Conservation (phyloP, 2,113 vertebrate species). For the Bufo gargarizans region DNA sequence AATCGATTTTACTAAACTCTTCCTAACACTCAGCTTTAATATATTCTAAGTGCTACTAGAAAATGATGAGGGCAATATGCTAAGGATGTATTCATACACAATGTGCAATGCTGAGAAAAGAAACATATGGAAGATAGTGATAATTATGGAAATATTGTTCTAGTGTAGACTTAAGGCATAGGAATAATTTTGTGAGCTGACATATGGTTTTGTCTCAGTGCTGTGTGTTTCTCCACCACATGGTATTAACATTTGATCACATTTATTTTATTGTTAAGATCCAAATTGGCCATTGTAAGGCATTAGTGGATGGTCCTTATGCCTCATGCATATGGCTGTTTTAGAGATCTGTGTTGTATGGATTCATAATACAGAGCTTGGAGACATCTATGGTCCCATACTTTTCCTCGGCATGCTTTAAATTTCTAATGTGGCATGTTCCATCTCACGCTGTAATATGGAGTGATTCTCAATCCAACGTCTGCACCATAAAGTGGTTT, state of each 20-base stretch:
- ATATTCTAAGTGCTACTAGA: background rate
- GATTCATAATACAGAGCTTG: no score
- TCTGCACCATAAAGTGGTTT: background rate
- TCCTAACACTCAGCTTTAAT: background rate
- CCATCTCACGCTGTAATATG: background rate
- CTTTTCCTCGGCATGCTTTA: background rate
- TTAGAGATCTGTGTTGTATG: background rate
- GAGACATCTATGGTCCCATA: background rate
- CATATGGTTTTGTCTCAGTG: background rate
- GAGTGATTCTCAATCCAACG: background rate
- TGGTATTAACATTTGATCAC: background rate
- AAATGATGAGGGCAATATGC: background rate
- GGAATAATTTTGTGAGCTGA: background rate
- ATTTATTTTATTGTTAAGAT: background rate
- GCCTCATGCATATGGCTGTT: background rate
- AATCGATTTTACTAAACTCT: background rate
- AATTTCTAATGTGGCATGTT: background rate
- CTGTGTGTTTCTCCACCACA: background rate
- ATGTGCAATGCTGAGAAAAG: background rate
- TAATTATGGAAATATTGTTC: background rate
- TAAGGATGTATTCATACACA: background rate
- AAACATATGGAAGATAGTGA: background rate
- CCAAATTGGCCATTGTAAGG: background rate
- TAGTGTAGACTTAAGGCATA: background rate
- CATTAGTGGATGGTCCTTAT: background rate